Conservation (phyloP, 2,113 vertebrate genomes). For the Tragelaphus scriptus region DNA sequence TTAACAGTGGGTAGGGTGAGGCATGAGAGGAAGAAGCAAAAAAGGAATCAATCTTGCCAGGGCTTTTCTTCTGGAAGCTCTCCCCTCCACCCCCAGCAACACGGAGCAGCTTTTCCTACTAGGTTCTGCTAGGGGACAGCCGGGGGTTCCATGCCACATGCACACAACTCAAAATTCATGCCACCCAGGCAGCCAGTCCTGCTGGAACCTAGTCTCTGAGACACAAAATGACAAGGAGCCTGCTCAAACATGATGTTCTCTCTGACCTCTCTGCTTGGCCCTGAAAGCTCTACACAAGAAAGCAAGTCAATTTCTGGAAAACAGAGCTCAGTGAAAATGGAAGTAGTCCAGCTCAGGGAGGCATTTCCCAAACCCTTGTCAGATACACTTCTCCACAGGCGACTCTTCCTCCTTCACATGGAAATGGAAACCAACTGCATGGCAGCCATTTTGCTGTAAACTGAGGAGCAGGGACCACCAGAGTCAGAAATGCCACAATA, state of each 20-base stretch:
- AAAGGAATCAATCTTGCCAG: not conserved
- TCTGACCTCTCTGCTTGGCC: not conserved
- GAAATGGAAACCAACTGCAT: not conserved
- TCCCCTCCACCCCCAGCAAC: not conserved
- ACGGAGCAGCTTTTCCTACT: not conserved
- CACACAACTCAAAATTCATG: constrained; percentile 56
- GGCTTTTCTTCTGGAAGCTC: not conserved
- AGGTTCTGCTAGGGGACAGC: not conserved
- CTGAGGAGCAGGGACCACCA: not conserved
- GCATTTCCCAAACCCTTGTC: not conserved
- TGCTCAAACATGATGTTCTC: not conserved
- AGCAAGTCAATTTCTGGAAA: constrained; percentile 26
- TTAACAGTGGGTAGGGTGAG: not conserved
- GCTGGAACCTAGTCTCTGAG: constrained; percentile 61
- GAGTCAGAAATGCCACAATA: not conserved
- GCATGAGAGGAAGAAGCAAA: not conserved
- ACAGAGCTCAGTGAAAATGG: not conserved
- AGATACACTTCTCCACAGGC: not conserved
- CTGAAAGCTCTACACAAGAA: not conserved
- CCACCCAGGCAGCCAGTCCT: constrained; percentile 41
- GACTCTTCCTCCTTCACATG: not conserved
- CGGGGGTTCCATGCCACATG: constrained; percentile 53
- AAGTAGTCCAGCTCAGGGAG: not conserved
- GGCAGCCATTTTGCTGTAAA: not conserved
- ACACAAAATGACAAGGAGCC: not conserved